A percentile compares a stretch with the other conserved stretches of the same genome.
These are phyloP conservation scores for Danionella cerebrum DNA, from an alignment of 2,113 vertebrate genomes.

Conservation along the genomic window DNA sequence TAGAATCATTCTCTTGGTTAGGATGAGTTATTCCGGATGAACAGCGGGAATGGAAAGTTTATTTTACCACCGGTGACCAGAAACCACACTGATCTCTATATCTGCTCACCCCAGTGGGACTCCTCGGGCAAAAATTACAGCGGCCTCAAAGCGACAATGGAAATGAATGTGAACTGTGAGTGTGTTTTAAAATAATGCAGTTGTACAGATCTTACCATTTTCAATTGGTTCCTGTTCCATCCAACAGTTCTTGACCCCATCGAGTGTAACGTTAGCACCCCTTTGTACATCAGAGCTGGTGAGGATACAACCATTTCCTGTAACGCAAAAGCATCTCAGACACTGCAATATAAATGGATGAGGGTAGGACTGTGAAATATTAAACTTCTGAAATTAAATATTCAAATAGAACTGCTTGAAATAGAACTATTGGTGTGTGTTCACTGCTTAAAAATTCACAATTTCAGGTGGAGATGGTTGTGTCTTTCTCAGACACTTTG, in stretches of 20 bases:
- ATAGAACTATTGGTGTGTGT: neutral
- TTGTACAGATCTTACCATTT: too few species aligned
- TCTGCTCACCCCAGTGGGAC: slow-evolving; percentile 29
- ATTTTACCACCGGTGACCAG: slow-evolving; percentile 18
- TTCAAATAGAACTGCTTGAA: neutral
- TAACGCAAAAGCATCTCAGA: neutral
- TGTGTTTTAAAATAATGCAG: neutral
- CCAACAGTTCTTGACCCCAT: slow-evolving; percentile 43
- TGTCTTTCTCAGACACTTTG: slow-evolving; percentile 43
- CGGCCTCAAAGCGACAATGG: neutral
- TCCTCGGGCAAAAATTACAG: neutral
- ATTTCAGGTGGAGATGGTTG: slow-evolving; percentile 35
- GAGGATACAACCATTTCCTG: slow-evolving; percentile 48
- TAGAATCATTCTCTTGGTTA: slow-evolving; percentile 7
- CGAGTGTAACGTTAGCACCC: slow-evolving; percentile 29
- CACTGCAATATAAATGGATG: slow-evolving; percentile 47
- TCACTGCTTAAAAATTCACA: neutral
- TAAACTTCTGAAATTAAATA: neutral
- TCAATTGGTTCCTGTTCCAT: neutral
- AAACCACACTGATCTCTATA: slow-evolving; percentile 17
- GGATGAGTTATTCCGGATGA: neutral
- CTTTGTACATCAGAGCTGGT: slow-evolving; percentile 31
- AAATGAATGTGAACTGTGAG: slow-evolving; percentile 32
- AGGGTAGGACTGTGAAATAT: slow-evolving; percentile 45
- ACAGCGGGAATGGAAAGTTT: slow-evolving; percentile 23